Evolutionary conservation across 2,888 invertebrate species (phyloP).

Genomic region (Aproaerema taeniolella): DNA sequence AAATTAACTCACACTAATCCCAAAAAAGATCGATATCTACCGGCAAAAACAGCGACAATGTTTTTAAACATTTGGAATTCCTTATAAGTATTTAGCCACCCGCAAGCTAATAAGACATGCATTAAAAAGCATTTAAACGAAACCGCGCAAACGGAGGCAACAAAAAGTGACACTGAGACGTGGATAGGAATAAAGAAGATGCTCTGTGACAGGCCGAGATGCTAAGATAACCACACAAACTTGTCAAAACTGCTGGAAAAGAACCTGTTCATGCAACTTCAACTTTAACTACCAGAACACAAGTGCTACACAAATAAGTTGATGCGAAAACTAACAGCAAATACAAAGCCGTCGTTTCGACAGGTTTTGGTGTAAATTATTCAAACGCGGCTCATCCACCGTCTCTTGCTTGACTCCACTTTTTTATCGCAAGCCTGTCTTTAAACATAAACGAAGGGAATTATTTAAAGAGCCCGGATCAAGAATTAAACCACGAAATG

Average conservation of each 20-base stretch:
- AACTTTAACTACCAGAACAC: constrained; percentile 19
- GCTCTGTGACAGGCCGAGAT: constrained; percentile 50
- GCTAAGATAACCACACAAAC: constrained; percentile 40
- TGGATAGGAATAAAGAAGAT: constrained; percentile 53
- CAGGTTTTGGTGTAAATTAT: constrained; percentile 72
- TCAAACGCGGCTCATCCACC: constrained; percentile 60
- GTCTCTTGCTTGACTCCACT: constrained; percentile 50
- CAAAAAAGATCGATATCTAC: too few relatives aligned
- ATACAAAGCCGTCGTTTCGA: constrained; percentile 36
- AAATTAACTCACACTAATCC: too few relatives aligned
- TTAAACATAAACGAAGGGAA: constrained; percentile 58
- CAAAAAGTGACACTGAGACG: constrained; percentile 53
- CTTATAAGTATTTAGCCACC: constrained; percentile 15
- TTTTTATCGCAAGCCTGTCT: constrained; percentile 56
- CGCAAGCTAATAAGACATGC: constrained; percentile 44
- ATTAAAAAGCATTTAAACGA: constrained; percentile 47
- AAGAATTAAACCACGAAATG: constrained; percentile 47
- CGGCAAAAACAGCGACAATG: constrained; percentile 5
- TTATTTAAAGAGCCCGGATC: constrained; percentile 51
- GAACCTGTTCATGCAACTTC: constrained; percentile 17
- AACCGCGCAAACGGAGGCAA: constrained; percentile 41
- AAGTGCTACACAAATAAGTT: constrained; percentile 1
- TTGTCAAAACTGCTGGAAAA: constrained; percentile 19
- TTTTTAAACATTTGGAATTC: constrained; percentile 22
- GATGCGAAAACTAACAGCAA: constrained; percentile 26